Base-by-base conservation (phyloP, 2,113 vertebrate species). In the Nipponia nippon region DNA sequence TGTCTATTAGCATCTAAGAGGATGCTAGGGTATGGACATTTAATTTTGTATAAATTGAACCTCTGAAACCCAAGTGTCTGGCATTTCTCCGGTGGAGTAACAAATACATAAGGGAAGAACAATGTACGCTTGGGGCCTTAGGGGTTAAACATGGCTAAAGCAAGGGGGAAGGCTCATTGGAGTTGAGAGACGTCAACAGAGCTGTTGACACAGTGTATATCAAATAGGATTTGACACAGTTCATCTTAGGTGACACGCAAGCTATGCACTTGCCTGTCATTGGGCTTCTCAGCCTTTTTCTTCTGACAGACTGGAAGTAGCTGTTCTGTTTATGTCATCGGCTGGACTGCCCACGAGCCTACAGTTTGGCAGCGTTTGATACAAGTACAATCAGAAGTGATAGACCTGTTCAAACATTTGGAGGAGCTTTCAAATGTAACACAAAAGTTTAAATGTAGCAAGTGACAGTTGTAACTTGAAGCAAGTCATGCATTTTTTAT, bases 301-400 rank as follows among this genome's bases (percentile, higher is more conserved):
- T 53, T 81, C 44, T 78, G 83, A 7, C 34, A 34, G 15, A 6
- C 66, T 47, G 49, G 42, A 58, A 86, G 67, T 38, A 13, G 16
- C 0, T 83, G 18, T 36, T 61, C 38, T 65, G 30, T 29, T 32
- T 21, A 1, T 55, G 38, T 44, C 40, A 12, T 65, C 0, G 0
- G 7, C 38, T 58, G 65, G n/a, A 25, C n/a, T 42, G 55, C 32
- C 61, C 10, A 1, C 15, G 53, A 76, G 3, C 6, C 2, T 59
- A 6, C 40, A 9, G 20, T 9, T 61, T 32, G 50, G 30, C 27
- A 34, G 55, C 34, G 69, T 47, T 27, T 53, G 29, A n/a, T 5
- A 6, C 2, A 17, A 63, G 49, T 71, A 20, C 14, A 5, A 1
- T 71, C 56, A 42, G 56, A 75, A 66, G 36, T 34, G 63, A 71